Evolutionary conservation across 2,797 vertebrate genomes (phyloP).

Genomic region (Alosa sapidissima): DNA sequence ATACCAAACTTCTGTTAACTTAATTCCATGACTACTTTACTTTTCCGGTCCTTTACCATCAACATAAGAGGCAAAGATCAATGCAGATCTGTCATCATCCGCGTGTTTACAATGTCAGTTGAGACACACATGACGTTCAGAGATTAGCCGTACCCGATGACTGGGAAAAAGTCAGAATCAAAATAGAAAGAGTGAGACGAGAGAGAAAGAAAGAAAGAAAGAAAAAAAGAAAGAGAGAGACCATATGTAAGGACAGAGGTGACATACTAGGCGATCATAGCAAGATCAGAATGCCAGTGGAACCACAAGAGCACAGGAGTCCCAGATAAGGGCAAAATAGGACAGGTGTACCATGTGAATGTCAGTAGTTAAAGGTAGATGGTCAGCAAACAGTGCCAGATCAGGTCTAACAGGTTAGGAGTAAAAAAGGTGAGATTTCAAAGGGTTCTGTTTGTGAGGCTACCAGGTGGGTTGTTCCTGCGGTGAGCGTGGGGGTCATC

Average conservation of each 20-base stretch:
- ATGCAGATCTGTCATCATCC: not conserved
- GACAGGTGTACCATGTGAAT: not conserved
- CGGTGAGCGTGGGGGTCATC: conserved; percentile 85
- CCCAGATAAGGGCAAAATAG: conserved; percentile 12
- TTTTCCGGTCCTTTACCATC: not conserved
- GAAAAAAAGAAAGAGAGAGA: not conserved
- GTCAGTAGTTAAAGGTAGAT: not conserved
- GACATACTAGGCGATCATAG: not conserved
- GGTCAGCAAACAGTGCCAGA: not conserved
- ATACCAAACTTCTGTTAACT: not conserved
- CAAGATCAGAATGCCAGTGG: not conserved
- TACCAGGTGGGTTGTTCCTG: conserved; percentile 82
- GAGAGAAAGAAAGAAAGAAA: not conserved
- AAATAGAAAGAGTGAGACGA: not conserved
- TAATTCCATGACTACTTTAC: not conserved
- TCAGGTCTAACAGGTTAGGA: not conserved
- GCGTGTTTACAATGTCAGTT: not conserved
- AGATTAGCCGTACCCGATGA: not conserved
- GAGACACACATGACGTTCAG: not conserved
- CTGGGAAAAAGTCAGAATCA: not conserved
- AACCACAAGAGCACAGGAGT: not conserved
- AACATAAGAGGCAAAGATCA: not conserved
- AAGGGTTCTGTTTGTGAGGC: not conserved
- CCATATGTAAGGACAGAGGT: not conserved
- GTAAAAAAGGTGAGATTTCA: not conserved